Conservation (phyloP, 1,140 invertebrate genomes). For the Neodiprion lecontei region DNA sequence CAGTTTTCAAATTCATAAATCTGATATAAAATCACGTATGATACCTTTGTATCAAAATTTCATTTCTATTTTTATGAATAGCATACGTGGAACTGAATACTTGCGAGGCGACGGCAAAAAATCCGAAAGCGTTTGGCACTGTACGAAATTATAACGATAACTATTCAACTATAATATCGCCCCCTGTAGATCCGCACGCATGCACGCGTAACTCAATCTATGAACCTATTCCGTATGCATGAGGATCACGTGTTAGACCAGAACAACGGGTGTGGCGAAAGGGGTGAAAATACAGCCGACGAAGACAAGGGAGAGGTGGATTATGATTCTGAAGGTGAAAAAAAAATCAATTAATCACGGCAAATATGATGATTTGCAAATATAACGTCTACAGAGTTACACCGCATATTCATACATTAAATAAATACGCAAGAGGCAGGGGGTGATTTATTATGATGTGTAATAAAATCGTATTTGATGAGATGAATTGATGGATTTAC, state of each 20-base stretch:
- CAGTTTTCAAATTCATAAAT: constrained; percentile 3
- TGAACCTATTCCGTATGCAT: not conserved
- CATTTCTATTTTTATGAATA: not conserved
- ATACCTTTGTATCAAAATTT: not conserved
- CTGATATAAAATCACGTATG: not conserved
- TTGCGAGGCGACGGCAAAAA: not conserved
- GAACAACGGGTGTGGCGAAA: not conserved
- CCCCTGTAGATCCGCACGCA: not conserved
- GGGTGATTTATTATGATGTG: not conserved
- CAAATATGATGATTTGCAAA: not conserved
- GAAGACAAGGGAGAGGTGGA: not conserved
- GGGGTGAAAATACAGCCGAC: not conserved
- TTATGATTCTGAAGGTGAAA: not conserved
- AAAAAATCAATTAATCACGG: not conserved
- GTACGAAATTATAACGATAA: too few relatives aligned
- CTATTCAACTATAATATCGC: not conserved
- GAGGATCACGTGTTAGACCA: not conserved
- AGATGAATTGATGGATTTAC: too few relatives aligned
- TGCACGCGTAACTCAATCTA: not conserved
- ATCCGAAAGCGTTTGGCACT: not conserved
- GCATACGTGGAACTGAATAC: not conserved
- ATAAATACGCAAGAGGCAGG: not conserved
- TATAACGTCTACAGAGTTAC: not conserved
- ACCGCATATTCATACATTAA: not conserved
- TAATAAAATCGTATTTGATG: not conserved